Percentiles rank a stretch among this genome's conserved stretches.
phyloP scores from a whole-genome alignment of 2,888 invertebrate genomes.

The Heliothis peltigera region DNA sequence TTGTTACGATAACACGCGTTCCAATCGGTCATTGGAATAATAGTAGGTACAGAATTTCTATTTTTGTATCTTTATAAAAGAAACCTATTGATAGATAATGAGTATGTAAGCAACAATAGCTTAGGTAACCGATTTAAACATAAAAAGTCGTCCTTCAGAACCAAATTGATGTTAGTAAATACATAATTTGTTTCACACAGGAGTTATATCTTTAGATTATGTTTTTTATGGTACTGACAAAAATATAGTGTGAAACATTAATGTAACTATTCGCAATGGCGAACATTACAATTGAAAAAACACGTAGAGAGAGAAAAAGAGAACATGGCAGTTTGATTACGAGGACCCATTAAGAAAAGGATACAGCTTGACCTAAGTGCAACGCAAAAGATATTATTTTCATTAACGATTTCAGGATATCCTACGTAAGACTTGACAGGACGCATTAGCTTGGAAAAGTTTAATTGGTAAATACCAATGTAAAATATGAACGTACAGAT shows the following conservation, averaged over 20 bases:
- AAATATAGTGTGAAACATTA: not conserved
- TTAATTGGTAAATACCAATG: slow-evolving; percentile 38
- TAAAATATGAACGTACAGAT: not conserved
- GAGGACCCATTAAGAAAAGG: not conserved
- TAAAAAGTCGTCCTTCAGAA: slow-evolving; percentile 30
- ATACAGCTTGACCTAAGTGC: not conserved
- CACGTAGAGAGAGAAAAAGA: not conserved
- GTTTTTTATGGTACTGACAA: not conserved
- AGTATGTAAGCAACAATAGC: slow-evolving; percentile 24
- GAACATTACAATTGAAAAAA: not conserved
- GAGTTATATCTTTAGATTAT: not conserved
- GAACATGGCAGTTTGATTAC: not conserved
- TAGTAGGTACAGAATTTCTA: slow-evolving; percentile 30
- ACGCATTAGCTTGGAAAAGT: slow-evolving; percentile 19
- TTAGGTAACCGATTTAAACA: slow-evolving; percentile 25
- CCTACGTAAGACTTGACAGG: slow-evolving; percentile 2
- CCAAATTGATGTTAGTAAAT: slow-evolving; percentile 21
- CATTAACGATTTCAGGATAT: not conserved
- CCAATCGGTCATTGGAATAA: slow-evolving; percentile 27
- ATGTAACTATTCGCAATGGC: not conserved
- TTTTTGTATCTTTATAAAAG: slow-evolving; percentile 1
- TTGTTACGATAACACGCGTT: slow-evolving; percentile 22
- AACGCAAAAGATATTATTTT: slow-evolving; percentile 3
- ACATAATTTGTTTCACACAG: slow-evolving; percentile 2
- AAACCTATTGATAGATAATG: slow-evolving; percentile 35